Evolutionary conservation across 1,140 invertebrate genomes (phyloP), one percentile per base, ranked within the genome.

Genomic region (Wasmannia auropunctata): DNA sequence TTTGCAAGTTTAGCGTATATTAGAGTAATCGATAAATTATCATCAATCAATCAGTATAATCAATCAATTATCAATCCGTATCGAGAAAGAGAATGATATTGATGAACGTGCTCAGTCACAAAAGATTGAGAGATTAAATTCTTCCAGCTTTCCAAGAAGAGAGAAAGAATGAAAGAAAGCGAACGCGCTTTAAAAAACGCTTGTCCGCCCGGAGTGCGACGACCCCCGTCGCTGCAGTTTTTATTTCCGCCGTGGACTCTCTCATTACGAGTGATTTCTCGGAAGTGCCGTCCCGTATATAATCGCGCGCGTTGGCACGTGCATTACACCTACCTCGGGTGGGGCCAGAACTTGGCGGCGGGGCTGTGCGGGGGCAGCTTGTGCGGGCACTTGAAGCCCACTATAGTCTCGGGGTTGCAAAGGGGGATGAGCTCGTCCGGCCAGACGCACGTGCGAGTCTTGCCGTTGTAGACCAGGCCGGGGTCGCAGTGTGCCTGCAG

Each of bases 361-460:
- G 97, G 95, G 54, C 97, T 96, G 91, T 97, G 96, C n/a, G 97
- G 96, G 85, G 97, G 97, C 51, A 98, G 96, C 93, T 98, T 97
- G 1, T 96, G 96, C 11, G 98, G 98, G 90, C 97, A 98, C 91
- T 97, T 98, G 95, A 98, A 98, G 77, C 97, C 97, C 72, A 98
- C 96, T 69, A 98, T 96, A 89, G 96, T 97, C 96, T 98, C 98
- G 69, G 98, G 98, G 93, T 98, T 98, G 95, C 98, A 99, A 91
- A 96, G 96, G 60, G 98, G 97, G 56, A 98, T 94, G 0, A 99
- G 96, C 67, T 98, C 96, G 96, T 99, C 98, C 11, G 98, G 98
- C 98, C 98, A 99, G 92, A 99, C 98, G 96, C 98, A 99, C 31
- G 96, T 96, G 91, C 99, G 98, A 63, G 96, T 98, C 86, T 97